Evolutionary conservation across 1,140 invertebrate genomes (phyloP), one percentile per base, ranked within the genome.

Genomic region (Macrobrachium rosenbergii): DNA sequence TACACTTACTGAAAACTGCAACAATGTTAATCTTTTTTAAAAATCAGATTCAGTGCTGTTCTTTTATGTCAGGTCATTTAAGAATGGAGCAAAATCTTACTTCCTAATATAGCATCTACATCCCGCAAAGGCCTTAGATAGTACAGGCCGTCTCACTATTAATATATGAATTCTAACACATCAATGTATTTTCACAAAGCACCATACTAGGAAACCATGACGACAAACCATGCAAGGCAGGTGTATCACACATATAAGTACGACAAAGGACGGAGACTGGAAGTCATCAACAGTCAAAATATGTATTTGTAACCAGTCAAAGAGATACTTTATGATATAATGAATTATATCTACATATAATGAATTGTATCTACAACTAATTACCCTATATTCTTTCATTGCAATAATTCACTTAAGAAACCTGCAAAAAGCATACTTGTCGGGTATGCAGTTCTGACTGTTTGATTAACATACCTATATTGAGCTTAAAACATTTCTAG

Each of bases 181-280:
- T 43, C 3, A 10, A 43, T 43, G 11, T n/a, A 76, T 21, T 21
- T 73, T 52, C 83, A 84, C 28, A 52, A 59, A 84, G 83, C 83
- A 84, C 83, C 83, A 67, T 58, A 84, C 60, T 84, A 84, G 83
- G 75, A 84, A 78, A 84, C 83, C 21, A 21, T 77, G 60, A 84
- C 45, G 60, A 60, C 19, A 16, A 81, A 84, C 52, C 75, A 78
- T 67, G 62, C 83, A 84, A 84, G 83, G 83, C 83, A 84, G 52
- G 83, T 84, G 64, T 84, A 78, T 78, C 83, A 84, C 83, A 84
- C 75, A 78, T 78, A 64, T 84, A 84, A 83, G 83, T 84, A 84
- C 60, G 64, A 64, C 64, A 64, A 62, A 81, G 69, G 69, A 72
- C 69, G 69, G 69, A 72, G 69, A 72, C 19, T 52, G 52, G 52